Evolutionary conservation across 1,140 invertebrate species (phyloP).

Genomic region (Drosophila guanche): DNA sequence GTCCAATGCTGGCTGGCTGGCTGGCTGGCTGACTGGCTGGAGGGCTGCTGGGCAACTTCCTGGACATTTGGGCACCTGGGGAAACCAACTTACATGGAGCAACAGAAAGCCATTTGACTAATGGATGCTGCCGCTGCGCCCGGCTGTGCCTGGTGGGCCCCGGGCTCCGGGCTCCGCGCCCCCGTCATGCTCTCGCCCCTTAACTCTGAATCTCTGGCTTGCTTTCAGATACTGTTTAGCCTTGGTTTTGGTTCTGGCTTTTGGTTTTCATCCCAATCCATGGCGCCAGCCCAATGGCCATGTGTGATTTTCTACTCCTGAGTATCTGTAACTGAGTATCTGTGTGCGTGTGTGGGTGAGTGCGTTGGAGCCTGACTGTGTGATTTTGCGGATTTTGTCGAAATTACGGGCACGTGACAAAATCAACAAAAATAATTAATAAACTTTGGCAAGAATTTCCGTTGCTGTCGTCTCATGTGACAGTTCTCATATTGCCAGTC

Average conservation of each 20-base stretch:
- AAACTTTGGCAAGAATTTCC: conserved; percentile 78
- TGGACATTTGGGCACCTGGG: conserved; percentile 50
- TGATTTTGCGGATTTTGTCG: conserved; percentile 71
- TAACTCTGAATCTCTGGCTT: conserved; percentile 42
- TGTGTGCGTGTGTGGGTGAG: conserved; percentile 25
- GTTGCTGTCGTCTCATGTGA: conserved; percentile 69
- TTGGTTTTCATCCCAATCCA: conserved; percentile 19
- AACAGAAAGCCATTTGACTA: conserved; percentile 75
- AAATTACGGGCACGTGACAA: conserved; percentile 80
- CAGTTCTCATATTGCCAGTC: conserved; percentile 65
- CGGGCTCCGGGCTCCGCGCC: neutral
- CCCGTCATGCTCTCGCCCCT: neutral
- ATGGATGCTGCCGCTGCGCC: conserved; percentile 57
- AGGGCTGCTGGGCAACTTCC: conserved; percentile 4
- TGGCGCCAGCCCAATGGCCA: conserved; percentile 32
- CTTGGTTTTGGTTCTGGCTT: conserved; percentile 65
- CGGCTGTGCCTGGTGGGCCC: neutral
- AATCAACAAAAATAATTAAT: conserved; percentile 82
- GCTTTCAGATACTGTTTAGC: conserved; percentile 65
- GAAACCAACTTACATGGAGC: conserved; percentile 49
- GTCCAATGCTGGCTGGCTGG: neutral
- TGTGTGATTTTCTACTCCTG: conserved; percentile 8
- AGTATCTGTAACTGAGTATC: neutral
- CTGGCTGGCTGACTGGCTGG: too few relatives aligned
- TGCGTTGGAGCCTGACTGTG: conserved; percentile 39